Evolutionary conservation across 2,888 invertebrate genomes (phyloP).

Genomic region (Chrysotoxum bicinctum): DNA sequence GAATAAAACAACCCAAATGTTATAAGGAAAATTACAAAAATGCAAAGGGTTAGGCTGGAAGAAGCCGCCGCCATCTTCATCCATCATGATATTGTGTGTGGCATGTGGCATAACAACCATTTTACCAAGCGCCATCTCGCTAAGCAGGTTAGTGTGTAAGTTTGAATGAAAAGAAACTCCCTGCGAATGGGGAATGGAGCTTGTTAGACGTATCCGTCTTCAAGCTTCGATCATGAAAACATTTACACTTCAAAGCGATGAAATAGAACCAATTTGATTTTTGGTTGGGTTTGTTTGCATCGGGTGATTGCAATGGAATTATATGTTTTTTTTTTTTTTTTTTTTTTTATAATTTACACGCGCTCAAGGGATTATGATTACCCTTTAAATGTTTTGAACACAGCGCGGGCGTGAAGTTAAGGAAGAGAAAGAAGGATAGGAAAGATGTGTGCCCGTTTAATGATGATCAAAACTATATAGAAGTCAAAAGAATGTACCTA

Average conservation of each 20-base stretch:
- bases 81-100: conserved; percentile 3
- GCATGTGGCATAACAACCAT: conserved; percentile 1
- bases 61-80: neutral
- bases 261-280: neutral
- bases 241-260: neutral
- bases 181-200: neutral
- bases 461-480: no score
- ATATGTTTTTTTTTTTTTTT: no score
- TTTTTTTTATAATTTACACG: no score
- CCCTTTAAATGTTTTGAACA: no score
- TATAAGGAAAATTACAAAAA: conserved; percentile 25
- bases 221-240: conserved; percentile 26
- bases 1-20: neutral
- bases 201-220: conserved; percentile 4
- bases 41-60: neutral
- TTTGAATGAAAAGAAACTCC: conserved; percentile 7
- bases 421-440: no score
- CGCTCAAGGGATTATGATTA: no score
- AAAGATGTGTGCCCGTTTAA: no score
- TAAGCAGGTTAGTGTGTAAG: conserved; percentile 40
- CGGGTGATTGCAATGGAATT: no score
- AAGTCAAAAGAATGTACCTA: no score
- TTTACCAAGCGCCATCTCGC: neutral
- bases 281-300: no score
- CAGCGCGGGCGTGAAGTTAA: no score